A percentile compares a stretch with the other conserved stretches of the same genome.
Evolutionary conservation across 2,888 invertebrate species (phyloP).

Genomic region (Callyntrura guangdongensis): DNA sequence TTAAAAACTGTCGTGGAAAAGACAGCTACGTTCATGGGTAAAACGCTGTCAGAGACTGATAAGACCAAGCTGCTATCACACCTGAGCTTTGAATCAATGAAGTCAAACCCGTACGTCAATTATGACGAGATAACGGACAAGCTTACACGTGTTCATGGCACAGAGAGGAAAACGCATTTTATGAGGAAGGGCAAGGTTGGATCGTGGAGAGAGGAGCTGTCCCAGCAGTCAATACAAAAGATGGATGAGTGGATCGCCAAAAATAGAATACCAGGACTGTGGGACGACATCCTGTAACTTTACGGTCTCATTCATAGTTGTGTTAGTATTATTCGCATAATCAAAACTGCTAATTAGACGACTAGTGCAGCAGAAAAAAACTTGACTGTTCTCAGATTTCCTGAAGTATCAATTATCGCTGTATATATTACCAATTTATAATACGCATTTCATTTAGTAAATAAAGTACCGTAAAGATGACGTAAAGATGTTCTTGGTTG

Average conservation of each 20-base stretch:
- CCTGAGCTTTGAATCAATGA: conserved; percentile 93
- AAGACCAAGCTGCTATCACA: conserved; percentile 90
- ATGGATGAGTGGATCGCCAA: conserved; percentile 90
- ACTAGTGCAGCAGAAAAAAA: neutral
- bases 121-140: conserved; percentile 87
- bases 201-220: conserved; percentile 93
- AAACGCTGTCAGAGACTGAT: conserved; percentile 89
- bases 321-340: neutral
- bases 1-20: conserved; percentile 89
- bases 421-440: neutral
- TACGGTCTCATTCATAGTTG: neutral
- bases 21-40: conserved; percentile 91
- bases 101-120: conserved; percentile 92
- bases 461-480: conserved; percentile 25
- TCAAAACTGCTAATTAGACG: conserved; percentile 20
- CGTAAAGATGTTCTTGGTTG: neutral
- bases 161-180: conserved; percentile 87
- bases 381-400: neutral
- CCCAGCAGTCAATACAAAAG: conserved; percentile 89
- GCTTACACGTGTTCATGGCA: conserved; percentile 85
- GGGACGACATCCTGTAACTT: conserved; percentile 67
- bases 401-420: conserved; percentile 38
- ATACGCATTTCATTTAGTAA: conserved; percentile 39
- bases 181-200: conserved; percentile 93
- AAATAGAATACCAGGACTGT: conserved; percentile 83